These are phyloP conservation scores for Apantesis nais DNA, from an alignment of 2,888 invertebrate genomes.

Conservation along the genomic window DNA sequence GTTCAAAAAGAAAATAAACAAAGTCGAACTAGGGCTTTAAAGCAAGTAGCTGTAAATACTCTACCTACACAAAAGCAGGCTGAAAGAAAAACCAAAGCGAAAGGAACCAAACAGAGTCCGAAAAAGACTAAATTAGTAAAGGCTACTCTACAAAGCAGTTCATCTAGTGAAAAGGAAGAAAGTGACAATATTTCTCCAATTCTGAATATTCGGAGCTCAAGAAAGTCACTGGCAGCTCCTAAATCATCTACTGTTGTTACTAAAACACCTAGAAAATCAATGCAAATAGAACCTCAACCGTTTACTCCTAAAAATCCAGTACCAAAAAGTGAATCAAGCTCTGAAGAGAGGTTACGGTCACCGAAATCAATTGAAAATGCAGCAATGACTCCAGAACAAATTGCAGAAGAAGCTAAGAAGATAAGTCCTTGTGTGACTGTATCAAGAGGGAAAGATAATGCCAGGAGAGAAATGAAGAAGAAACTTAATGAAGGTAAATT, in stretches of 20 bases:
- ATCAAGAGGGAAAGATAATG: constrained; percentile 86
- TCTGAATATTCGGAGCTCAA: constrained; percentile 20
- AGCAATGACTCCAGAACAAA: constrained; percentile 64
- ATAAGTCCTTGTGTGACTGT: constrained; percentile 86
- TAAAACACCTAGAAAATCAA: constrained; percentile 44
- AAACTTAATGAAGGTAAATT: constrained; percentile 73
- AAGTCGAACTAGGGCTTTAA: constrained; percentile 29
- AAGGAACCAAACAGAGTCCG: constrained; percentile 31
- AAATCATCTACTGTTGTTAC: constrained; percentile 22
- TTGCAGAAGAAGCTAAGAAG: constrained; percentile 58
- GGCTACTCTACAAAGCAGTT: constrained; percentile 37
- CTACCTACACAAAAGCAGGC: constrained; percentile 26
- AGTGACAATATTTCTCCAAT: constrained; percentile 30
- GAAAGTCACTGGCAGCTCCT: constrained; percentile 34
- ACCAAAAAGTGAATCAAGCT: constrained; percentile 73
- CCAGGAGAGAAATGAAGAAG: constrained; percentile 83
- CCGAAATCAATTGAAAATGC: constrained; percentile 55
- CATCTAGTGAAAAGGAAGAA: constrained; percentile 49
- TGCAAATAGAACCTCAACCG: constrained; percentile 24
- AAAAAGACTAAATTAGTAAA: constrained; percentile 29
- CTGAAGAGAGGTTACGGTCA: constrained; percentile 71
- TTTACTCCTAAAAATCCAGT: constrained; percentile 59
- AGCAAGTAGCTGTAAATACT: constrained; percentile 28
- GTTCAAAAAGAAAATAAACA: constrained; percentile 32
- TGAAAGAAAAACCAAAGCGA: constrained; percentile 41